phyloP scores from a whole-genome alignment of 2,113 vertebrate genomes.

The Pelmatolapia mariae region DNA sequence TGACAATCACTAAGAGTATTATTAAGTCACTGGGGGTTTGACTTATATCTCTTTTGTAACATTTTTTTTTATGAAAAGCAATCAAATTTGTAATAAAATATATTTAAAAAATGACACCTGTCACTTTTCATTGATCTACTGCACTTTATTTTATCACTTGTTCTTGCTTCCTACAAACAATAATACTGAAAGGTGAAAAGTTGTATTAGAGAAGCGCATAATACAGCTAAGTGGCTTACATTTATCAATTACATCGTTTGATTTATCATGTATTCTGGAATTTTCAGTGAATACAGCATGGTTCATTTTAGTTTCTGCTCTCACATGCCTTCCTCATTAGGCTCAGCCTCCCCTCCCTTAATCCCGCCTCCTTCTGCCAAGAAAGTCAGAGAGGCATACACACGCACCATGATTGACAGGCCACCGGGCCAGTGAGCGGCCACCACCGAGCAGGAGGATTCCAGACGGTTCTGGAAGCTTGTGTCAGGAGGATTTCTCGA shows the following conservation, averaged over 20 bases:
- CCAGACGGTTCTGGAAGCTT: conserved; percentile 68
- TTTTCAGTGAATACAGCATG: background rate
- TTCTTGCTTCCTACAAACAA: background rate
- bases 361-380: background rate
- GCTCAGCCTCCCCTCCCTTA: background rate
- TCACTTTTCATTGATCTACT: background rate
- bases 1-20: conserved; percentile 17
- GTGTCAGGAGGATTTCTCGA: conserved; percentile 50
- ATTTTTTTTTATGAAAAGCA: conserved; percentile 43
- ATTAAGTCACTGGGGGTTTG: background rate
- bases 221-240: background rate
- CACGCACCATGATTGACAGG: conserved; percentile 29
- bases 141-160: background rate
- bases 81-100: conserved; percentile 59
- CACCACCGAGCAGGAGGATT: conserved; percentile 33
- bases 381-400: background rate
- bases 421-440: background rate
- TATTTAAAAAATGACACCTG: background rate
- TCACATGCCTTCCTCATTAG: background rate
- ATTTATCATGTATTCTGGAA: conserved; percentile 10
- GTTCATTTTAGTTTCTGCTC: background rate
- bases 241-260: background rate
- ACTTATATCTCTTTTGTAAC: conserved; percentile 47
- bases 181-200: background rate
- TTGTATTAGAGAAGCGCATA: background rate